phyloP scores from a whole-genome alignment of 2,888 invertebrate species.

The Drosophila melanosoma region DNA sequence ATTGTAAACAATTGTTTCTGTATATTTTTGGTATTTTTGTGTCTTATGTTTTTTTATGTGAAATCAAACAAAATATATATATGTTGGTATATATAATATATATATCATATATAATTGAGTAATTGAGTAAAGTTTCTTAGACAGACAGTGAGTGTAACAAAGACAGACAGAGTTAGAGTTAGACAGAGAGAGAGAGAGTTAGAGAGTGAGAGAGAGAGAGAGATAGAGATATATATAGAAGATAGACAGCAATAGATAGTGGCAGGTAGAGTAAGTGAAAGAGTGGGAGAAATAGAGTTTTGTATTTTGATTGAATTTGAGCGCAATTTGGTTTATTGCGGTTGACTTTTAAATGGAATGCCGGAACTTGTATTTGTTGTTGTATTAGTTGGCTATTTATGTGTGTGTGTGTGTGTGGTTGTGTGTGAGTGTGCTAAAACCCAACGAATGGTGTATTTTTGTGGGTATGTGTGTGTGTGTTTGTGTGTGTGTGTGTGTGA shows the following conservation, averaged over 20 bases:
- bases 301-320: conserved; percentile 35
- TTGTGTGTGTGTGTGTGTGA: conserved; percentile 41
- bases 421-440: conserved; percentile 45
- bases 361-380: conserved; percentile 25
- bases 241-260: conserved; percentile 33
- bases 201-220: conserved; percentile 21
- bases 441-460: conserved; percentile 41
- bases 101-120: conserved; percentile 51
- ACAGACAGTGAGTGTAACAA: conserved; percentile 59
- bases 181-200: conserved; percentile 25
- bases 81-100: conserved; percentile 57
- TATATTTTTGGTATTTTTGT: conserved; percentile 38
- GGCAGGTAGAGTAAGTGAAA: conserved; percentile 39
- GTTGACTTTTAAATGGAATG: conserved; percentile 40
- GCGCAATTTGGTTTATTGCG: conserved; percentile 37
- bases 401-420: conserved; percentile 23
- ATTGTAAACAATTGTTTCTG: conserved; percentile 74
- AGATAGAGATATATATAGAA: conserved; percentile 8
- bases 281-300: conserved; percentile 52
- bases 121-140: conserved; percentile 43
- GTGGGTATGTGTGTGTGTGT: conserved; percentile 20
- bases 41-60: conserved; percentile 48
- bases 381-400: conserved; percentile 7
- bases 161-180: conserved; percentile 25
- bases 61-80: conserved; percentile 69